phyloP scores from a whole-genome alignment of 2,797 vertebrate genomes.

The Sebastes oblongus region DNA sequence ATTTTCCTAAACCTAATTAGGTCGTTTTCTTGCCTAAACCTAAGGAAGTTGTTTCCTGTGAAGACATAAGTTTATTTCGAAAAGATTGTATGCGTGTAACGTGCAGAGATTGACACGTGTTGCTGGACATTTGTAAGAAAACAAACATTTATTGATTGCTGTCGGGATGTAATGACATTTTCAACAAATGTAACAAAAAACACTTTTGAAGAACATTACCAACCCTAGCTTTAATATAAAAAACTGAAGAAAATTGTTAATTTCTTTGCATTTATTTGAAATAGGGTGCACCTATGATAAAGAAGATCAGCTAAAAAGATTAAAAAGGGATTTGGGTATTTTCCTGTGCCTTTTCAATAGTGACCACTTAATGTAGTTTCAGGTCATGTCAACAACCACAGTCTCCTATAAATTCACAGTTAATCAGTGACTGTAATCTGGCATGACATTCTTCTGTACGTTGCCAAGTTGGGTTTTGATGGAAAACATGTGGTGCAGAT shows the following conservation, averaged over 20 bases:
- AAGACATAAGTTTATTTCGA: too few species aligned
- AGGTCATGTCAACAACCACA: not conserved
- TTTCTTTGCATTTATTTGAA: not conserved
- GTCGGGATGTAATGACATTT: not conserved
- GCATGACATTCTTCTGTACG: conserved; percentile 3
- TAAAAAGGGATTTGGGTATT: not conserved
- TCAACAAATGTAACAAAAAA: not conserved
- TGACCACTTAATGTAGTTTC: not conserved
- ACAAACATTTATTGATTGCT: not conserved
- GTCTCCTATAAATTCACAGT: not conserved
- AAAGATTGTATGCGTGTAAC: too few species aligned
- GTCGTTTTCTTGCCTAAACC: too few species aligned
- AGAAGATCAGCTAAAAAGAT: not conserved
- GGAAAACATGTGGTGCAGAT: conserved; percentile 35
- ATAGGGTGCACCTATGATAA: not conserved
- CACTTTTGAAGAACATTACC: not conserved
- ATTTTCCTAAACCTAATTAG: too few species aligned
- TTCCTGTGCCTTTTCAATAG: not conserved
- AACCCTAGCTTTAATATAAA: not conserved
- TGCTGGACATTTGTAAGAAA: too few species aligned
- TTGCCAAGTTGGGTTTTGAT: conserved; percentile 31
- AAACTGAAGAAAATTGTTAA: not conserved
- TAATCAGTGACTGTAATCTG: conserved; percentile 28
- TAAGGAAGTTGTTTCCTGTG: too few species aligned
- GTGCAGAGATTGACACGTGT: rapidly evolving